phyloP scores from a whole-genome alignment of 2,888 invertebrate genomes.

The Pyrgus malvae region DNA sequence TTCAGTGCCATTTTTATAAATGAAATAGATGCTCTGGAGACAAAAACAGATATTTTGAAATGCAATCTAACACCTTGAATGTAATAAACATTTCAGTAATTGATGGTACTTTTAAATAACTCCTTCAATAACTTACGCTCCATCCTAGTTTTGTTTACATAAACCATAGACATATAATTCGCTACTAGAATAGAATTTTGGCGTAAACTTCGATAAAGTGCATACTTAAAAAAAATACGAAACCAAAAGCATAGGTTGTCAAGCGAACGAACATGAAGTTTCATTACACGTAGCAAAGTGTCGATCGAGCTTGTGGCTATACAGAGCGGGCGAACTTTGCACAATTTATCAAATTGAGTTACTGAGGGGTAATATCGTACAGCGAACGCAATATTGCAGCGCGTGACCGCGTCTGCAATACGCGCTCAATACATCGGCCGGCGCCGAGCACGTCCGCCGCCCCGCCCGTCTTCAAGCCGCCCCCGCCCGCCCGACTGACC shows the following conservation, averaged over 20 bases:
- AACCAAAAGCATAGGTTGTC: not conserved
- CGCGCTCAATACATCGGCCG: constrained; percentile 82
- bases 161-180: too few relatives aligned
- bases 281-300: constrained; percentile 46
- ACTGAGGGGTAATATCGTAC: constrained; percentile 79
- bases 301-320: constrained; percentile 62
- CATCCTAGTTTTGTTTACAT: too few relatives aligned
- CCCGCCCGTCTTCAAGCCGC: constrained; percentile 58
- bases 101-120: too few relatives aligned
- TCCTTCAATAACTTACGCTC: too few relatives aligned
- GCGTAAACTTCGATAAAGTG: too few relatives aligned
- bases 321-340: constrained; percentile 71
- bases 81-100: too few relatives aligned
- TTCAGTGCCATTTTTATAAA: too few relatives aligned
- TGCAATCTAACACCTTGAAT: too few relatives aligned
- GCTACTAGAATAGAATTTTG: too few relatives aligned
- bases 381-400: constrained; percentile 82
- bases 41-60: too few relatives aligned
- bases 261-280: constrained; percentile 27
- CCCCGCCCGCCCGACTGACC: constrained; percentile 73
- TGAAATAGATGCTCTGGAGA: too few relatives aligned
- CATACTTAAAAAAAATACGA: not conserved
- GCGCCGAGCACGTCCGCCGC: constrained; percentile 74
- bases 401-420: constrained; percentile 82
- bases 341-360: constrained; percentile 82